phyloP scores from a whole-genome alignment of 1,140 invertebrate species.

The Episyrphus balteatus region DNA sequence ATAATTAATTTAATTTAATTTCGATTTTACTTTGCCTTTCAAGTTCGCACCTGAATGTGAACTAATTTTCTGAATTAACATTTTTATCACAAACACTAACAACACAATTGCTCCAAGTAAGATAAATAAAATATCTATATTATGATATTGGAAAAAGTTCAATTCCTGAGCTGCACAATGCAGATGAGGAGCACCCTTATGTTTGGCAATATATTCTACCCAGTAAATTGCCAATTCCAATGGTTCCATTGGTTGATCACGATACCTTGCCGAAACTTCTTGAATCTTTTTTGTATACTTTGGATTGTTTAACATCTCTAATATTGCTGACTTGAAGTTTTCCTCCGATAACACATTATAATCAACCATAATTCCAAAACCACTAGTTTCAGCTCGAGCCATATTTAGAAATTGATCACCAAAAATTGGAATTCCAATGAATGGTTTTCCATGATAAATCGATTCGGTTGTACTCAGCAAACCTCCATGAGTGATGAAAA shows the following conservation, averaged over 20 bases:
- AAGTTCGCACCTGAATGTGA: too few species aligned
- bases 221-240: slow-evolving; percentile 55
- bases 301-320: slow-evolving; percentile 13
- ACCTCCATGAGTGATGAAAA: slow-evolving; percentile 63
- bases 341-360: slow-evolving; percentile 18
- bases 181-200: slow-evolving; percentile 41
- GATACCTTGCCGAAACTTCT: slow-evolving; percentile 44
- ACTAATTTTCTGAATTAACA: too few species aligned
- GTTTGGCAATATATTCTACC: slow-evolving; percentile 54
- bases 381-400: slow-evolving; percentile 36
- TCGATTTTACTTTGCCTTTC: too few species aligned
- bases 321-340: slow-evolving; percentile 13
- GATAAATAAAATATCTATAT: slow-evolving; percentile 34
- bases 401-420: slow-evolving; percentile 51
- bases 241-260: slow-evolving; percentile 48
- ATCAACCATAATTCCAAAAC: slow-evolving; percentile 36
- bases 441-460: slow-evolving; percentile 55
- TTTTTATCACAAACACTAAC: background rate
- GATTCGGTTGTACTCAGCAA: slow-evolving; percentile 57
- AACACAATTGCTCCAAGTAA: background rate
- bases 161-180: slow-evolving; percentile 37
- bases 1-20: too few species aligned
- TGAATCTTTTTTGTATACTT: slow-evolving; percentile 18
- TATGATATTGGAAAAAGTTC: slow-evolving; percentile 43
- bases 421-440: slow-evolving; percentile 57